Percentiles rank a stretch among this genome's conserved stretches.
phyloP scores from a whole-genome alignment of 2,888 invertebrate species.

The Nineta flava region DNA sequence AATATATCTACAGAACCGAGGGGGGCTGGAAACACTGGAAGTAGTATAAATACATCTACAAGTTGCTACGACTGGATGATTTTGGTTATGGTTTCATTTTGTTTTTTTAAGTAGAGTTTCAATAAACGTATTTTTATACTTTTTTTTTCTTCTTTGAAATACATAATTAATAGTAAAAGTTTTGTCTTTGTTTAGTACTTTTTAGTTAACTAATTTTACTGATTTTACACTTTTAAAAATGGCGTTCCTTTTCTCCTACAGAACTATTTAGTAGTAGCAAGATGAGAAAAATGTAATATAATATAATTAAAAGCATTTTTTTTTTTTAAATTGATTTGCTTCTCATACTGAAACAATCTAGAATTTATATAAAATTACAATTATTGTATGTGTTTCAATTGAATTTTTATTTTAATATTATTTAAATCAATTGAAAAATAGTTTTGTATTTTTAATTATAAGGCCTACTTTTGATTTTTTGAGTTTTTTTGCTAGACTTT shows the following conservation, averaged over 20 bases:
- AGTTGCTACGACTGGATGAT: slow-evolving; percentile 6
- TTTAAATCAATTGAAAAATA: slow-evolving; percentile 4
- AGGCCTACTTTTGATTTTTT: slow-evolving; percentile 12
- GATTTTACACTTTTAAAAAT: slow-evolving; percentile 12
- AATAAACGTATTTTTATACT: slow-evolving; percentile 5
- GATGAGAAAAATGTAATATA: slow-evolving; percentile 12
- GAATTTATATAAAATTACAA: neutral
- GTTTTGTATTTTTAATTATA: slow-evolving; percentile 7
- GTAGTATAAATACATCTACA: slow-evolving; percentile 6
- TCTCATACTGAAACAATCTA: slow-evolving; percentile 4
- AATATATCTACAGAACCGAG: slow-evolving; percentile 3
- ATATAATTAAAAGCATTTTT: slow-evolving; percentile 12
- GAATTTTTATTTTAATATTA: slow-evolving; percentile 3
- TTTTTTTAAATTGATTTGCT: slow-evolving; percentile 5
- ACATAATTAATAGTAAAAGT: neutral
- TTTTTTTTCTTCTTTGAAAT: neutral
- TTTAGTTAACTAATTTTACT: slow-evolving; percentile 10
- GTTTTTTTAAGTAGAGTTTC: slow-evolving; percentile 5
- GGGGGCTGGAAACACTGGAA: slow-evolving; percentile 8
- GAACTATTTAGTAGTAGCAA: slow-evolving; percentile 11
- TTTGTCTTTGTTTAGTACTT: slow-evolving; percentile 8
- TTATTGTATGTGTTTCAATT: neutral
- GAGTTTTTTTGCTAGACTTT: too few relatives aligned
- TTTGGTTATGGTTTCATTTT: slow-evolving; percentile 7
- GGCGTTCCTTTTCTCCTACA: slow-evolving; percentile 12